phyloP scores from a whole-genome alignment of 2,113 vertebrate genomes.

The Neolamprologus falcicula region DNA sequence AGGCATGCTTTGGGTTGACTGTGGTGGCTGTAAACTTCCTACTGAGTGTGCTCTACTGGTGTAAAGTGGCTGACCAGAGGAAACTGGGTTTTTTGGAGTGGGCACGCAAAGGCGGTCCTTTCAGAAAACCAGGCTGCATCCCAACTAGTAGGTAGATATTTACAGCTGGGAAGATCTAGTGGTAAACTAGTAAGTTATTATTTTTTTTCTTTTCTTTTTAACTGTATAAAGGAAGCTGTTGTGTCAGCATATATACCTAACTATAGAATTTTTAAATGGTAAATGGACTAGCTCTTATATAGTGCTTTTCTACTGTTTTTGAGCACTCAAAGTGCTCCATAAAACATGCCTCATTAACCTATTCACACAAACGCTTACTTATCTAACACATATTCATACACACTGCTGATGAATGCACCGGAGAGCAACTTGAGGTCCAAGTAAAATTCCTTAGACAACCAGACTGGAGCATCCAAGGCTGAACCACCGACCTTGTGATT shows the following conservation, averaged over 20 bases:
- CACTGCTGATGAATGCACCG: neutral
- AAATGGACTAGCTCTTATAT: neutral
- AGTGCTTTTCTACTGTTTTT: neutral
- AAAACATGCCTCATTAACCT: neutral
- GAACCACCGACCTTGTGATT: neutral
- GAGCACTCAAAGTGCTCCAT: neutral
- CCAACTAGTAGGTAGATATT: neutral
- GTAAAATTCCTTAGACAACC: neutral
- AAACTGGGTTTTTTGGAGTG: neutral
- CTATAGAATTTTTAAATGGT: neutral
- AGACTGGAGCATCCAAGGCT: neutral
- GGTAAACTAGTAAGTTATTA: neutral
- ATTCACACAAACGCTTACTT: neutral
- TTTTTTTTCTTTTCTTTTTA: neutral
- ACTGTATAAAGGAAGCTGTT: neutral
- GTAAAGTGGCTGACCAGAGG: neutral
- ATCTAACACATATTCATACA: neutral
- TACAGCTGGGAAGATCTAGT: neutral
- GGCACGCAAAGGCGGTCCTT: neutral
- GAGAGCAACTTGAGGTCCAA: neutral
- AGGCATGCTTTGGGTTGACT: neutral
- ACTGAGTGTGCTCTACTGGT: neutral
- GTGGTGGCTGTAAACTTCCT: constrained; percentile 27
- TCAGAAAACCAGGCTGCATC: neutral
- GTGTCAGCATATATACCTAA: neutral